Evolutionary conservation across 2,113 vertebrate genomes (phyloP).

Genomic region (Ceuthmochares aereus): DNA sequence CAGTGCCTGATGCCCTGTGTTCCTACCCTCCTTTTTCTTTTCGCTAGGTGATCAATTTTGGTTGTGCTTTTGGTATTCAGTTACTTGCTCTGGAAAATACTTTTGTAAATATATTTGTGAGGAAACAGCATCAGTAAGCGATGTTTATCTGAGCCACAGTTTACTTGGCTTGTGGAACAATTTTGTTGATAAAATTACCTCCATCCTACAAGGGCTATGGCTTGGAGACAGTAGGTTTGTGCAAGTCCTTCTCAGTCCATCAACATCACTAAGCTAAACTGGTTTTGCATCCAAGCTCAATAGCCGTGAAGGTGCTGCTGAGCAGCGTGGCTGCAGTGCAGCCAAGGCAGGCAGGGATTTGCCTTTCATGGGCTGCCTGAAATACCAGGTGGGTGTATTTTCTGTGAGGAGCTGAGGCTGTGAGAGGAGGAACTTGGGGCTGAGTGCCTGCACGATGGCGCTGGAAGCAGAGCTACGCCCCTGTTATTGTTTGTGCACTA

Average conservation of each 20-base stretch:
- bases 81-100: neutral
- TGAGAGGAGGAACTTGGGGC: fast-evolving
- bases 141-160: neutral
- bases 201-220: neutral
- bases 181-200: neutral
- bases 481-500: fast-evolving
- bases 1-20: neutral
- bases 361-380: neutral
- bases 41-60: neutral
- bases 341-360: neutral
- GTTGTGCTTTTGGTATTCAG: neutral
- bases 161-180: neutral
- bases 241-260: neutral
- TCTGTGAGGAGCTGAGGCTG: neutral
- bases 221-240: neutral
- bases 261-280: neutral
- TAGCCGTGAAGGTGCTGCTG: neutral
- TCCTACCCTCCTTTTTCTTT: neutral
- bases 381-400: neutral
- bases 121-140: neutral
- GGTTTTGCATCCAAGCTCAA: neutral
- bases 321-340: neutral
- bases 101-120: neutral
- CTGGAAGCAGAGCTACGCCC: neutral
- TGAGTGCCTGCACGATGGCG: fast-evolving